A percentile compares a stretch with the other conserved stretches of the same genome.
These are phyloP conservation scores for Gymnobelideus leadbeateri DNA, from an alignment of 2,113 vertebrate genomes.

Conservation along the genomic window DNA sequence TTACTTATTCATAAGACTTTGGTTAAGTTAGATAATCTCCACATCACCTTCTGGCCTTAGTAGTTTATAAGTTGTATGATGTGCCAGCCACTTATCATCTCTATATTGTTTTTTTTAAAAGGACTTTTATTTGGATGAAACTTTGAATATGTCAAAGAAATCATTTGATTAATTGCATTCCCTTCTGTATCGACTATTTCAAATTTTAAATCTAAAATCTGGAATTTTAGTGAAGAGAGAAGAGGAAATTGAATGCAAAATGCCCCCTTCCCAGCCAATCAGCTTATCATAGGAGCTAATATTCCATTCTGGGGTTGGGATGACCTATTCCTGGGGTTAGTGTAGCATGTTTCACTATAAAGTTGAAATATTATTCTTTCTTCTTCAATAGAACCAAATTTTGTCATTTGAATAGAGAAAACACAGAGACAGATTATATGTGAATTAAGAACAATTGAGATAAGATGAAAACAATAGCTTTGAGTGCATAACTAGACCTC, in stretches of 20 bases:
- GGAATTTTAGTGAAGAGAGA: neutral
- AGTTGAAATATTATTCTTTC: neutral
- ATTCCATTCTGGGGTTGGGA: neutral
- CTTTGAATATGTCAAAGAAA: neutral
- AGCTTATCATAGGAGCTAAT: neutral
- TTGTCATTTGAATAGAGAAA: neutral
- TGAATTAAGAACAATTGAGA: neutral
- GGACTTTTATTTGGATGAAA: neutral
- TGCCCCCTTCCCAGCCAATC: neutral
- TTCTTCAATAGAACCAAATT: neutral
- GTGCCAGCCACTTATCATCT: neutral
- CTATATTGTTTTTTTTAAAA: neutral
- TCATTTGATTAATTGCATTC: neutral
- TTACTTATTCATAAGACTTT: neutral
- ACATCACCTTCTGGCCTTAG: neutral
- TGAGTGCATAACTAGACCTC: neutral
- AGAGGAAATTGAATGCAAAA: neutral
- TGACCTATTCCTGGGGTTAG: neutral
- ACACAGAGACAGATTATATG: neutral
- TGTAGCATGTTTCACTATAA: neutral
- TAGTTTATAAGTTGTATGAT: neutral
- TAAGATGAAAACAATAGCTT: neutral
- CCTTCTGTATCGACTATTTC: neutral
- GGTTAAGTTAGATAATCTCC: neutral
- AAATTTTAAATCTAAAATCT: neutral